Base-by-base conservation (phyloP, 2,797 vertebrate species). In the Acanthopagrus latus region DNA sequence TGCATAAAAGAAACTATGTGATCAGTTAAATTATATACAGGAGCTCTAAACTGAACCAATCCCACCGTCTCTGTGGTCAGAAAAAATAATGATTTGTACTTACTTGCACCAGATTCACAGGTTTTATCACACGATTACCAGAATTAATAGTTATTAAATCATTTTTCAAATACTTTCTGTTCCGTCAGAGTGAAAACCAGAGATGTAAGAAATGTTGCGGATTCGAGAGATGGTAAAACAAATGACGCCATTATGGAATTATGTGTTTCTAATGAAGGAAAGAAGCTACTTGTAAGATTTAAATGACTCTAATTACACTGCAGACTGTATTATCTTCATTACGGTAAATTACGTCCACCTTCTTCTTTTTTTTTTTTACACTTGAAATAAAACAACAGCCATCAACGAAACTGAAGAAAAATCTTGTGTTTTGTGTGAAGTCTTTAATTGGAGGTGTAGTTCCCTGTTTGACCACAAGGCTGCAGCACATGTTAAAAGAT, bases 381-480 rank as follows among this genome's bases (percentile, higher is more conserved):
- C 23, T 67, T 23, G 33, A 58, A 86, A 82, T 84, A 57, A 87
- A 82, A 68, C 20, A 0, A 3, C 11, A 2, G 18, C 46, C 55
- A 58, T 18, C 29, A 44, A 41, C 25, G 33, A 55, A 56, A 57
- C 51, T 63, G 38, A 4, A 52, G 3, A 44, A 52, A 75, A 67
- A 62, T 41, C 23, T 27, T 3, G 7, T 27, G 12, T 13, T 51
- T 10, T 46, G 25, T 74, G 1, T 3, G 5, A 3, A 14, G 8
- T 33, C 7, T 9, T 43, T 16, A 0, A 23, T 29, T 64, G 47
- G 1, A 9, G n/a, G 3, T 12, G 58, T 27, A 74, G 38, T 62
- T 12, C 3, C 3, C 0, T 38, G 7, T 54, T 17, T 14, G n/a
- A 52, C 78, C 89, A 83, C 85, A 10, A 33, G 77, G 23, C 0